Conservation (phyloP, 1,140 invertebrate genomes). For the Drosophila pruinosa region DNA sequence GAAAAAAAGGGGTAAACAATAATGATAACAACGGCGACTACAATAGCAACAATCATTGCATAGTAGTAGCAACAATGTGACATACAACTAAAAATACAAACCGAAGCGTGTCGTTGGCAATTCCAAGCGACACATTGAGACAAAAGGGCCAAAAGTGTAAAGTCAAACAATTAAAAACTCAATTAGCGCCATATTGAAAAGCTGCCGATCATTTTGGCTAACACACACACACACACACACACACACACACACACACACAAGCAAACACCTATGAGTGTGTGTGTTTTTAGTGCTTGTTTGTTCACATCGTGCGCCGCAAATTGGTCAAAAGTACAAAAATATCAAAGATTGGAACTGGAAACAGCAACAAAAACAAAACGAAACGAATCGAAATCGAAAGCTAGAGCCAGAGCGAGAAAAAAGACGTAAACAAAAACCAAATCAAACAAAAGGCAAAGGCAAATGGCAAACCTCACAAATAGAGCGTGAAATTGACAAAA, state of each 20-base stretch:
- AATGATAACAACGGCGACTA: background rate
- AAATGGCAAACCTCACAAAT: slow-evolving; percentile 78
- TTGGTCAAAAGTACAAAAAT: slow-evolving; percentile 81
- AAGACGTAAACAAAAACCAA: slow-evolving; percentile 18
- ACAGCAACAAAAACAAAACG: slow-evolving; percentile 35
- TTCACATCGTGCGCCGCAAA: slow-evolving; percentile 77
- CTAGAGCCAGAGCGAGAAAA: slow-evolving; percentile 9
- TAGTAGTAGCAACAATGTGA: background rate
- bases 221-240: slow-evolving; percentile 22
- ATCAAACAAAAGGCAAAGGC: slow-evolving; percentile 58
- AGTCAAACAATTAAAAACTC: slow-evolving; percentile 80
- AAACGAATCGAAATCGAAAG: slow-evolving; percentile 8
- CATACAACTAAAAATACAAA: slow-evolving; percentile 20
- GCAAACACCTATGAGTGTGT: slow-evolving; percentile 6
- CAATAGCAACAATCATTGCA: background rate
- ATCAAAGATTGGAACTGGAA: slow-evolving; percentile 62
- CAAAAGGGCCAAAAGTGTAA: slow-evolving; percentile 65
- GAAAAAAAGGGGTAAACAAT: slow-evolving; percentile 7
- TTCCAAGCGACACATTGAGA: slow-evolving; percentile 35
- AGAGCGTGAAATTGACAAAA: slow-evolving; percentile 79
- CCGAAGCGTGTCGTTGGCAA: slow-evolving; percentile 34
- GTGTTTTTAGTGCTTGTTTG: slow-evolving; percentile 52
- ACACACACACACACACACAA: slow-evolving; percentile 26
- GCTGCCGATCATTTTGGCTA: slow-evolving; percentile 70
- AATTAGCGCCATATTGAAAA: slow-evolving; percentile 80